Percentiles rank a stretch among this genome's conserved stretches.
These are phyloP conservation scores for Danio albolineatus DNA, from an alignment of 2,797 vertebrate species.

Conservation along the genomic window DNA sequence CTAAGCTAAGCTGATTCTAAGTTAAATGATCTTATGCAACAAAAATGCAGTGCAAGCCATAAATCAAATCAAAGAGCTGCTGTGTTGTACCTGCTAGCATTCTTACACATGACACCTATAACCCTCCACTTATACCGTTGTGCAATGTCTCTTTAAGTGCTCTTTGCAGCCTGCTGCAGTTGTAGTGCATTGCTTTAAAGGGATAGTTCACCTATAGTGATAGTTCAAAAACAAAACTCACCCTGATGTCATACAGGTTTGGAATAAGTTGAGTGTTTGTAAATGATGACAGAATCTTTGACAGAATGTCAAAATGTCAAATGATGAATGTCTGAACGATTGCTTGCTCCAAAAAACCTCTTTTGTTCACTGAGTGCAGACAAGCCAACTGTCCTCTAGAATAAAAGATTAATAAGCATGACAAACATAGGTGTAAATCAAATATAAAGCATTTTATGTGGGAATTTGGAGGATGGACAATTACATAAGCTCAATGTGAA, in stretches of 20 bases:
- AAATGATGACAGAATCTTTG: neutral
- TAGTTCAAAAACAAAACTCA: neutral
- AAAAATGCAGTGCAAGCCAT: slow-evolving; percentile 14
- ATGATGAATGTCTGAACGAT: too few relatives aligned
- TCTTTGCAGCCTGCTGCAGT: slow-evolving; percentile 4
- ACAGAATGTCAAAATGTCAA: too few relatives aligned
- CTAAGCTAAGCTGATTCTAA: slow-evolving; percentile 22
- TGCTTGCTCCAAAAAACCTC: neutral
- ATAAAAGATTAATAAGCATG: neutral
- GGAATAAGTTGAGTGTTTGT: neutral
- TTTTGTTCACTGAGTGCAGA: neutral
- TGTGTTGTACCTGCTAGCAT: neutral
- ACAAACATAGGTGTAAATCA: neutral
- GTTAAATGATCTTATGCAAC: slow-evolving; percentile 31
- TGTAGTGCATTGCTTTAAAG: neutral
- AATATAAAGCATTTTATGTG: neutral
- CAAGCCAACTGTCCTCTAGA: neutral
- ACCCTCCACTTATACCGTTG: neutral
- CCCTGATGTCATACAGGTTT: neutral
- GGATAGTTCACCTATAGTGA: neutral
- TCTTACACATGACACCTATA: neutral
- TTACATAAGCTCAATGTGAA: neutral
- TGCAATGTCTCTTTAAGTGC: neutral
- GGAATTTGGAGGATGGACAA: neutral
- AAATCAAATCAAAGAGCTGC: slow-evolving; percentile 20